Conservation (phyloP, 2,797 vertebrate species). For the Lutjanus campechanus region DNA sequence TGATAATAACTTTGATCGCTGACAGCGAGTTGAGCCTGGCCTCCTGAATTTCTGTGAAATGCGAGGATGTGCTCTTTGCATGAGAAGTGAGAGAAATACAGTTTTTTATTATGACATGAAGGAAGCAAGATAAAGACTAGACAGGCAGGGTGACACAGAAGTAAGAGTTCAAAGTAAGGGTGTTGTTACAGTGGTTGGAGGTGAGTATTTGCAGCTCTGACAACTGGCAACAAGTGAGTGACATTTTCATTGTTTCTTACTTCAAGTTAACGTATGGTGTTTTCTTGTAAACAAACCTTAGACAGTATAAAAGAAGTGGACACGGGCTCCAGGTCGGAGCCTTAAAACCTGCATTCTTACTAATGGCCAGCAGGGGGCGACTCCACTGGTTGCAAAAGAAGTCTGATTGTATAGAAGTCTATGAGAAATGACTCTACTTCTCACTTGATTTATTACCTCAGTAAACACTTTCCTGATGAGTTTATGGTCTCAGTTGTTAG, state of each 20-base stretch:
- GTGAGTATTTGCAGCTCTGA: constrained; percentile 6
- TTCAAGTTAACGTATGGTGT: background rate
- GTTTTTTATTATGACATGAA: constrained; percentile 42
- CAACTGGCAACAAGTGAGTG: constrained; percentile 3
- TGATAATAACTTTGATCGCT: constrained; percentile 71
- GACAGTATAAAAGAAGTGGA: no score
- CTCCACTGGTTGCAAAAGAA: no score
- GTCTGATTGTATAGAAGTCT: no score
- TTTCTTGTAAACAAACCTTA: background rate
- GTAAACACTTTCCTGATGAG: no score
- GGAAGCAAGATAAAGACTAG: constrained; percentile 28
- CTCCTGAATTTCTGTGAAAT: constrained; percentile 52
- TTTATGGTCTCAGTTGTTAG: no score
- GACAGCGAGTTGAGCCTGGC: constrained; percentile 52
- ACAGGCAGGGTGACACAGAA: constrained; percentile 8
- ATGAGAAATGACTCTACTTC: no score
- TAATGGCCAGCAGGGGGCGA: no score
- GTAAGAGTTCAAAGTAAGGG: constrained; percentile 10
- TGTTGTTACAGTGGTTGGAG: constrained; percentile 8
- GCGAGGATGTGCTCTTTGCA: constrained; percentile 35
- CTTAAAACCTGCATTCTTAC: no score
- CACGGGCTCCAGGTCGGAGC: no score
- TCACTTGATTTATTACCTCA: no score
- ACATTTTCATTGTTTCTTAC: constrained; percentile 18
- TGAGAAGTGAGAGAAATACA: constrained; percentile 42